Evolutionary conservation across 1,140 invertebrate species (phyloP).

Genomic region (Zaprionus vittiger): DNA sequence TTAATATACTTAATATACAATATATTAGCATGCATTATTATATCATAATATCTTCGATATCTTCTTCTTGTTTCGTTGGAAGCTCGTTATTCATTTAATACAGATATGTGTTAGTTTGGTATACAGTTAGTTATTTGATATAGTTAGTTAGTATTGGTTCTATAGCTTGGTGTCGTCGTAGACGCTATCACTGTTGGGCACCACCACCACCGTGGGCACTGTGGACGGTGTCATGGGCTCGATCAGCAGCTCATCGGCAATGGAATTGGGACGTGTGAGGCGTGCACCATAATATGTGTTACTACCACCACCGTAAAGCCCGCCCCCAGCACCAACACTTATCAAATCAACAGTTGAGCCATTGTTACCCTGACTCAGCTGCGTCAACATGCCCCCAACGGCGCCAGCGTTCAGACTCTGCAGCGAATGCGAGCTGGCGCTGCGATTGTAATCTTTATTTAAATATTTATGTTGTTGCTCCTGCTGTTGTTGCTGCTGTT

Average conservation of each 20-base stretch:
- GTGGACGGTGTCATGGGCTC: slow-evolving; percentile 49
- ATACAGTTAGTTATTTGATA: slow-evolving; percentile 7
- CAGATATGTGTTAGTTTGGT: slow-evolving; percentile 44
- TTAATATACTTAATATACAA: background rate
- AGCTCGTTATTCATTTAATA: slow-evolving; percentile 37
- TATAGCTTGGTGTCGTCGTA: slow-evolving; percentile 80
- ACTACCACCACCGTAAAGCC: slow-evolving; percentile 38
- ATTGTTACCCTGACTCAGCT: slow-evolving; percentile 64
- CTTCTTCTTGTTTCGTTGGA: slow-evolving; percentile 26
- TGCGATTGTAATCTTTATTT: slow-evolving; percentile 70
- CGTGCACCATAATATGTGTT: slow-evolving; percentile 38
- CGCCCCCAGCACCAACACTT: slow-evolving; percentile 45
- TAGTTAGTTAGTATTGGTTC: slow-evolving; percentile 11
- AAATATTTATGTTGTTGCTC: slow-evolving; percentile 58
- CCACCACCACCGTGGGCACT: slow-evolving; percentile 78
- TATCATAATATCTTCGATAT: too few relatives aligned
- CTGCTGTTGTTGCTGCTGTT: slow-evolving; percentile 39
- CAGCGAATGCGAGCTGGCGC: slow-evolving; percentile 75
- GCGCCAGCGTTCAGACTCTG: slow-evolving; percentile 66
- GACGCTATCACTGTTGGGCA: slow-evolving; percentile 68
- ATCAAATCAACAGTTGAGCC: slow-evolving; percentile 62
- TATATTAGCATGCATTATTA: slow-evolving; percentile 8
- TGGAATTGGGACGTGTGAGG: slow-evolving; percentile 55
- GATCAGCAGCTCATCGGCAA: slow-evolving; percentile 67
- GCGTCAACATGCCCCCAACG: slow-evolving; percentile 11